phyloP scores from a whole-genome alignment of 2,888 invertebrate species.

The Drosophila macrospina region DNA sequence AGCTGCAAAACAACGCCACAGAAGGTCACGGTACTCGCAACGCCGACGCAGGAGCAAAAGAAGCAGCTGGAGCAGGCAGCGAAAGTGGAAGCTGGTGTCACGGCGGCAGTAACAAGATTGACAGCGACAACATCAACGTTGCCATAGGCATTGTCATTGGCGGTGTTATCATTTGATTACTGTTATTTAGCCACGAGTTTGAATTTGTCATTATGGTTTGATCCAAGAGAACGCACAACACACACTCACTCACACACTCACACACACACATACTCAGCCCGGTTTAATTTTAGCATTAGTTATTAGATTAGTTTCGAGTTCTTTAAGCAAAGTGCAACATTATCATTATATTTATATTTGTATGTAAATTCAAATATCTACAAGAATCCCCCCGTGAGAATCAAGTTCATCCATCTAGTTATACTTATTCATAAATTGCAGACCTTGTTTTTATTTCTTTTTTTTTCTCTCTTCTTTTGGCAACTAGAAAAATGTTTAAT shows the following conservation, averaged over 20 bases:
- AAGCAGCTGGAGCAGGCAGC: conserved; percentile 30
- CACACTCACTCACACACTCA: conserved; percentile 18
- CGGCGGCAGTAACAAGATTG: neutral
- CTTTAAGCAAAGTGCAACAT: conserved; percentile 68
- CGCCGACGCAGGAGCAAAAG: conserved; percentile 22
- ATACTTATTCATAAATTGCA: conserved; percentile 12
- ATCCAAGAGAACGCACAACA: conserved; percentile 53
- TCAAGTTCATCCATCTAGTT: conserved; percentile 23
- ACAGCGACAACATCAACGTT: conserved; percentile 32
- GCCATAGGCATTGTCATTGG: conserved; percentile 34
- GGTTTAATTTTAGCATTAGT: conserved; percentile 71
- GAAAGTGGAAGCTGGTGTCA: conserved; percentile 8
- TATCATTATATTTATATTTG: conserved; percentile 42
- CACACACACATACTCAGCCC: conserved; percentile 35
- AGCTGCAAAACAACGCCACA: conserved; percentile 41
- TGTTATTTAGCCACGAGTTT: conserved; percentile 1
- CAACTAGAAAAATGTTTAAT: conserved; percentile 9
- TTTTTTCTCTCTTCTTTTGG: conserved; percentile 6
- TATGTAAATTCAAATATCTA: conserved; percentile 30
- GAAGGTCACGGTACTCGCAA: conserved; percentile 32
- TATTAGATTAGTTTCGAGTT: conserved; percentile 60
- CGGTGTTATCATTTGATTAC: conserved; percentile 6
- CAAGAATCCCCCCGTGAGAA: conserved; percentile 27
- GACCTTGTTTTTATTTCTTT: conserved; percentile 33
- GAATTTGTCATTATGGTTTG: conserved; percentile 22